Evolutionary conservation across 2,888 invertebrate species (phyloP).

Genomic region (Idaea aversata): DNA sequence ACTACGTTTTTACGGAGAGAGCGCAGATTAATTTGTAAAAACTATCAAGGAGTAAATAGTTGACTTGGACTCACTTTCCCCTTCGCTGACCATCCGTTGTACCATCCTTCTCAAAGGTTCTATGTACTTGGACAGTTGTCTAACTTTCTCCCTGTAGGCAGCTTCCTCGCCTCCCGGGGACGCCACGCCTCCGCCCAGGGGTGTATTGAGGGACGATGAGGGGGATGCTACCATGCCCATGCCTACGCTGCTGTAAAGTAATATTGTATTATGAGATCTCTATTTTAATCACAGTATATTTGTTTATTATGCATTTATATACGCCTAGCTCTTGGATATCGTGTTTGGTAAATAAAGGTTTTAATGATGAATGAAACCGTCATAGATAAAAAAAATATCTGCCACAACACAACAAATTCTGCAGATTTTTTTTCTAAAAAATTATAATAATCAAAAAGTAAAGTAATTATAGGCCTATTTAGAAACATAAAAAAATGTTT

Average conservation of each 20-base stretch:
- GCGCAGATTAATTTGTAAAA: too few species aligned
- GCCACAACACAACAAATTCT: too few species aligned
- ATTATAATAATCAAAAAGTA: too few species aligned
- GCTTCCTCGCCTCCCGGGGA: conserved; percentile 87
- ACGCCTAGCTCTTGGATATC: not conserved
- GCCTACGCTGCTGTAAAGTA: conserved; percentile 47
- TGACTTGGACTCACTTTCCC: conserved; percentile 83
- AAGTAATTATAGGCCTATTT: too few species aligned
- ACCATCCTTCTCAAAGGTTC: conserved; percentile 96
- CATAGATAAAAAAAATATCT: too few species aligned
- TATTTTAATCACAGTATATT: conserved; percentile 11
- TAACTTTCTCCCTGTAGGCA: conserved; percentile 94
- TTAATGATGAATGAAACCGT: too few species aligned
- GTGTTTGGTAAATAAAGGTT: too few species aligned
- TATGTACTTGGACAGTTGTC: conserved; percentile 95
- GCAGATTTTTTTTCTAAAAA: too few species aligned
- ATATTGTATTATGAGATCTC: not conserved
- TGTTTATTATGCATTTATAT: conserved; percentile 8
- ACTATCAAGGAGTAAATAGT: too few species aligned
- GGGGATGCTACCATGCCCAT: conserved; percentile 85
- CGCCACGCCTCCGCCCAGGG: conserved; percentile 73
- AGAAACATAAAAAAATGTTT: too few species aligned
- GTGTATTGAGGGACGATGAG: conserved; percentile 90
- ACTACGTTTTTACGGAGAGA: too few species aligned
- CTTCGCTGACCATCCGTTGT: conserved; percentile 91